Evolutionary conservation across 2,113 vertebrate species (phyloP).

Genomic region (Bambusicola thoracicus): DNA sequence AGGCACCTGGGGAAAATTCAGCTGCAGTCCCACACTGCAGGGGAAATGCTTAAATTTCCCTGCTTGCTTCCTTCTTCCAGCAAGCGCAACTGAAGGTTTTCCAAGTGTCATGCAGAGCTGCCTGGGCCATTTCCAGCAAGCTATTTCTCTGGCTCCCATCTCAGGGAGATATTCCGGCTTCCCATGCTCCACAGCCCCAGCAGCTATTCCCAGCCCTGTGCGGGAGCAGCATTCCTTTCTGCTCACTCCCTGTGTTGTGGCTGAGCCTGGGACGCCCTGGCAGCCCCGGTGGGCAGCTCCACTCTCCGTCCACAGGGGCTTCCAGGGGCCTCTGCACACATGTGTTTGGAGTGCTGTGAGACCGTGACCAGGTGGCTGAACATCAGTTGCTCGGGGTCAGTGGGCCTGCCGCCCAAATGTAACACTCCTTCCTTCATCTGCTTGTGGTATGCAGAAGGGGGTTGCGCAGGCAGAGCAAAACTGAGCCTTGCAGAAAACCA

Average conservation of each 20-base stretch:
- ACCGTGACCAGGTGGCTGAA: background rate
- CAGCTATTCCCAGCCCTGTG: slow-evolving; percentile 64
- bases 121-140: slow-evolving; percentile 54
- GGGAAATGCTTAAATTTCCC: background rate
- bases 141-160: slow-evolving; percentile 12
- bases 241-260: slow-evolving; percentile 29
- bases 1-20: background rate
- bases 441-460: background rate
- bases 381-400: background rate
- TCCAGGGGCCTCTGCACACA: background rate
- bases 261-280: background rate
- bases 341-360: accelerated
- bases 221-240: slow-evolving; percentile 65
- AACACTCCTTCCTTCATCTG: background rate
- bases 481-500: background rate
- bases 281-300: background rate
- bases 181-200: slow-evolving; percentile 67
- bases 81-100: slow-evolving; percentile 5
- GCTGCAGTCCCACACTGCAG: background rate
- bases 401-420: accelerated
- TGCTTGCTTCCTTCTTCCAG: background rate
- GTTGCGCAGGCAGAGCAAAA: background rate
- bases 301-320: background rate
- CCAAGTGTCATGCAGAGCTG: background rate
- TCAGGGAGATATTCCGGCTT: slow-evolving; percentile 44